phyloP scores from a whole-genome alignment of 2,113 vertebrate genomes.

The Hassar affinis region DNA sequence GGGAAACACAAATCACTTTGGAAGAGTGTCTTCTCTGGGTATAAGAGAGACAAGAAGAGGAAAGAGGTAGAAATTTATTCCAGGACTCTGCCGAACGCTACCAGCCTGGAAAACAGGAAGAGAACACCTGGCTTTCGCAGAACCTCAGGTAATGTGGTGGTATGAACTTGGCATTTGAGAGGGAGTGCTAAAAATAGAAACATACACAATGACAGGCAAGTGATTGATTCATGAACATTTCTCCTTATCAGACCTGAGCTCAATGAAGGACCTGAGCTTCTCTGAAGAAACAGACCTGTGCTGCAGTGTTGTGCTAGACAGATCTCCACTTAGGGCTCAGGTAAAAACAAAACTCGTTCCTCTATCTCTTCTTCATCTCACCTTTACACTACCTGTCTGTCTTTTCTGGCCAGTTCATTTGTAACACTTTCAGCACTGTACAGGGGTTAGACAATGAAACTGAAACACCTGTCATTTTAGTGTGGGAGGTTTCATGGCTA shows the following conservation, averaged over 20 bases:
- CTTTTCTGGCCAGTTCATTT: not conserved
- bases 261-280: slow-evolving; percentile 77
- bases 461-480: too few species aligned
- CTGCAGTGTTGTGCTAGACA: slow-evolving; percentile 79
- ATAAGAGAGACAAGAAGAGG: slow-evolving; percentile 81
- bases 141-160: slow-evolving; percentile 22
- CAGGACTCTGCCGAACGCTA: slow-evolving; percentile 75
- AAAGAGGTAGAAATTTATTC: slow-evolving; percentile 75
- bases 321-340: slow-evolving; percentile 80
- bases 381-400: not conserved
- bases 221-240: not conserved
- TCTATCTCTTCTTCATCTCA: not conserved
- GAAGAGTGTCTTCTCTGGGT: slow-evolving; percentile 84
- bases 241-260: slow-evolving; percentile 71
- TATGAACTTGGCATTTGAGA: not conserved
- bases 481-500: too few species aligned
- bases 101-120: slow-evolving; percentile 69
- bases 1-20: slow-evolving; percentile 79
- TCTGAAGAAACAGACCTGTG: slow-evolving; percentile 85
- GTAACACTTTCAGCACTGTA: too few species aligned
- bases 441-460: too few species aligned
- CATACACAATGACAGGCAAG: not conserved
- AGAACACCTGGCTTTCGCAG: slow-evolving; percentile 58
- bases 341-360: slow-evolving; percentile 65
- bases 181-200: not conserved